Evolutionary conservation across 1,140 invertebrate genomes (phyloP), one percentile per base, ranked within the genome.

Genomic region (Drosophila littoralis): DNA sequence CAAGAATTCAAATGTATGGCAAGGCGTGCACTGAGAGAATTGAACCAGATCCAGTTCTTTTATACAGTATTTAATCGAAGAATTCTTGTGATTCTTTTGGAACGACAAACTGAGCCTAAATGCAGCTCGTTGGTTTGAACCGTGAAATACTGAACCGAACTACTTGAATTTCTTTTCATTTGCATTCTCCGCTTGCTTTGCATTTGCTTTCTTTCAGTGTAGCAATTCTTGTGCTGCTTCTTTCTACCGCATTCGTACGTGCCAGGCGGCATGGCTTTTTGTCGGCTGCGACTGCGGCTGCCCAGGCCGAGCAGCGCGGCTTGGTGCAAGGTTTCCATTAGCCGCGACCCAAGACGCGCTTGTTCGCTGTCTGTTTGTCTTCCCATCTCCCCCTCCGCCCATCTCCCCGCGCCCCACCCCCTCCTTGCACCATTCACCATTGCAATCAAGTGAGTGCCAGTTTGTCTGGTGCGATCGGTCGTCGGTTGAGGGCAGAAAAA

Each of bases 361-460:
- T 59, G 59, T 54, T 63, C 48, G 38, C 48, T 28, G 48, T 51
- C 38, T 40, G 38, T 6, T 50, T 55, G 61, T 52, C 48, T 17
- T 22, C 22, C 22, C 22, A 17, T 17, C 17, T 2, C 3, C 22
- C 10, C 36, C 48, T 13, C 35, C 36, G 57, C n/a, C 33, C 38
- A 5, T 52, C 38, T 48, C 33, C n/a, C 35, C 10, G 36, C 8
- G 10, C 36, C 35, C 15, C 7, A 4, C 46, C 48, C 35, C 28
- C 33, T n/a, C 28, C 42, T 42, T 28, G 36, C 43, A 4, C 32
- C 50, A 64, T 77, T 86, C 83, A n/a, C n/a, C n/a, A 88, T 70
- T 85, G 82, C 79, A 89, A 88, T 89, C 84, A 84, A 88, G 84
- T 84, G 67, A 88, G 84, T 88, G 84, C 84, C 84, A 88, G 84